Evolutionary conservation across 2,888 invertebrate species (phyloP).

Genomic region (Lasioglossum oenotherae): DNA sequence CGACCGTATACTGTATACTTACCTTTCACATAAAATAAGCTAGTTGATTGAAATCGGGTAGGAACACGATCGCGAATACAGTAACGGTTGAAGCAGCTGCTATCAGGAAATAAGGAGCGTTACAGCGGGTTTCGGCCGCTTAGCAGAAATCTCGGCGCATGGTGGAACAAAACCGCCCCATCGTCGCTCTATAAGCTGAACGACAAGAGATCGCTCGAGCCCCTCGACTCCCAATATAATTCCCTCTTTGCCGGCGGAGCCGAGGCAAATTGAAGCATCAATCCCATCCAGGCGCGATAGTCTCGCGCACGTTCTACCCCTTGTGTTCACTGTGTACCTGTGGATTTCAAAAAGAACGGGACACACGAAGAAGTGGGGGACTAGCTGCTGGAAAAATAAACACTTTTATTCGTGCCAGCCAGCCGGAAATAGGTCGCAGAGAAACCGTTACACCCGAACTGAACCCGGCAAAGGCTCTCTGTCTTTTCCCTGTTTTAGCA

Average conservation of each 20-base stretch:
- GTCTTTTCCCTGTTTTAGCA: constrained; percentile 27
- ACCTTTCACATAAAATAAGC: not conserved
- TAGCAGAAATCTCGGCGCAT: not conserved
- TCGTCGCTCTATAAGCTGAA: constrained; percentile 5
- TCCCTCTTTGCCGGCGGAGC: constrained; percentile 9
- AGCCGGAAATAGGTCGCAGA: constrained; percentile 69
- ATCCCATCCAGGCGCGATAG: constrained; percentile 6
- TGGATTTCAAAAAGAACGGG: constrained; percentile 43
- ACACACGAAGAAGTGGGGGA: not conserved
- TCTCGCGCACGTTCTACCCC: not conserved
- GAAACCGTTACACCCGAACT: constrained; percentile 64
- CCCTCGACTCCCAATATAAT: constrained; percentile 10
- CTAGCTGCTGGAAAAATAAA: constrained; percentile 61
- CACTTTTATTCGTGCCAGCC: constrained; percentile 67
- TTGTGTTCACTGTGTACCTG: constrained; percentile 35
- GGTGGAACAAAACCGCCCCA: constrained; percentile 2
- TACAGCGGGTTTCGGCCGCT: not conserved
- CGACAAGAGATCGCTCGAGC: constrained; percentile 21
- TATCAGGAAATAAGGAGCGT: not conserved
- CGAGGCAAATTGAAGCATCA: constrained; percentile 13
- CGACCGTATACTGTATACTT: not conserved
- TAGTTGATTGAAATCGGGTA: not conserved
- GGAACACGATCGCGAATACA: not conserved
- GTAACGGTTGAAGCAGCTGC: no score
- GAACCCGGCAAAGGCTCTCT: constrained; percentile 32